Evolutionary conservation across 2,797 vertebrate species (phyloP).

Genomic region (Protosalanx chinensis): DNA sequence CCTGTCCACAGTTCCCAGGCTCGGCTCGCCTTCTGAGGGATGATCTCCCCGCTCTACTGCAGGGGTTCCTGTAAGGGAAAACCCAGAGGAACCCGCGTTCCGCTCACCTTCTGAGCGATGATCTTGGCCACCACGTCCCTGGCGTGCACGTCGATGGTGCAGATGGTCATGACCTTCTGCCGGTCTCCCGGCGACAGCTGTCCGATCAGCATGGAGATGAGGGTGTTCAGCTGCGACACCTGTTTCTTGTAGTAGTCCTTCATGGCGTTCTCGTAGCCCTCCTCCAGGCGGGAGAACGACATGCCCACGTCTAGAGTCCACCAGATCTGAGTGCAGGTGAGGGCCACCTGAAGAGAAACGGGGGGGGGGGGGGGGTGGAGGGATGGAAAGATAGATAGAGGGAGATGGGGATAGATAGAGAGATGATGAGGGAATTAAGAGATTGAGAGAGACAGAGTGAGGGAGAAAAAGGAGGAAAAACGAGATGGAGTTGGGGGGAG

Average conservation of each 20-base stretch:
- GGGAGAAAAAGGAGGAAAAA: too few relatives aligned
- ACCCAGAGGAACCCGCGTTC: background rate
- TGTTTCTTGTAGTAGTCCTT: conserved; percentile 95
- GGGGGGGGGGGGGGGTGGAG: background rate
- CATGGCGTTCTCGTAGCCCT: conserved; percentile 88
- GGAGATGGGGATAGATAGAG: too few relatives aligned
- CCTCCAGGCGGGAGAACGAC: conserved; percentile 86
- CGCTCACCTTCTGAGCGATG: conserved; percentile 85
- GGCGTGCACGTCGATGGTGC: conserved; percentile 93
- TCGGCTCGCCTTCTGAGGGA: too few relatives aligned
- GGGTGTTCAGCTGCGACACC: conserved; percentile 84
- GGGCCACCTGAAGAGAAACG: conserved; percentile 77
- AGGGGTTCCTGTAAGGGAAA: too few relatives aligned
- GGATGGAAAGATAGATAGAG: too few relatives aligned
- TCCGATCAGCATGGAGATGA: conserved; percentile 89
- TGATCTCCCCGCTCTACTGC: too few relatives aligned
- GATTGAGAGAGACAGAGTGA: too few relatives aligned
- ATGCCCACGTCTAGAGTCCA: conserved; percentile 91
- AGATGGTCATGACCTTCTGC: conserved; percentile 97
- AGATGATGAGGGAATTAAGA: too few relatives aligned
- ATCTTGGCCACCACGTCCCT: conserved; percentile 94
- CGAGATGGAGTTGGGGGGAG: too few relatives aligned
- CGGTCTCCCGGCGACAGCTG: conserved; percentile 86
- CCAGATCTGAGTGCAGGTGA: conserved; percentile 95
- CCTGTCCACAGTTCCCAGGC: too few relatives aligned